Percentiles rank a stretch among this genome's conserved stretches.
These are phyloP conservation scores for Lepilemur ruficaudatus DNA, from an alignment of 2,797 vertebrate species.

Conservation along the genomic window DNA sequence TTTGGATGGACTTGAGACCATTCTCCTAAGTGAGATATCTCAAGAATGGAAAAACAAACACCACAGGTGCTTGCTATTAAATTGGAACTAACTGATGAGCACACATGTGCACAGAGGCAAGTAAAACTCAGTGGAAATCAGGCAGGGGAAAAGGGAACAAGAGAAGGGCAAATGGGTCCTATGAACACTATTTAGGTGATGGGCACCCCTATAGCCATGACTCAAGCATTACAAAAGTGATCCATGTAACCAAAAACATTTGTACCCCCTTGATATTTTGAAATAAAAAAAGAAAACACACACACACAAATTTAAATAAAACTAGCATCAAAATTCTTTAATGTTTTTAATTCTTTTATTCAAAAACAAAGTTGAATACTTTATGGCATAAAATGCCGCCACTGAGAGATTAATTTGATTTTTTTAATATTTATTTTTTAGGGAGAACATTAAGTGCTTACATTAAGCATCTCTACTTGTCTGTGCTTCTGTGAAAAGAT, in stretches of 20 bases:
- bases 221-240: not conserved
- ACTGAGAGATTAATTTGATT: not conserved
- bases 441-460: slow-evolving; percentile 4
- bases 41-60: not conserved
- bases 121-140: not conserved
- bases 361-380: slow-evolving; percentile 11
- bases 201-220: not conserved
- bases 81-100: not conserved
- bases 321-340: not conserved
- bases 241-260: not conserved
- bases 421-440: not conserved
- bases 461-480: not conserved
- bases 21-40: not conserved
- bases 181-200: not conserved
- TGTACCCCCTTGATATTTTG: not conserved
- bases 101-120: not conserved
- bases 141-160: not conserved
- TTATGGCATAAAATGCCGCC: not conserved
- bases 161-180: not conserved
- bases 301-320: not conserved
- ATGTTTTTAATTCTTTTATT: not conserved
- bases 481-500: not conserved
- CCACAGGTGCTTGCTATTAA: not conserved
- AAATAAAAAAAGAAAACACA: not conserved
- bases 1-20: not conserved